These are phyloP conservation scores for Oedothorax gibbosus DNA, from an alignment of 1,140 invertebrate species.

Conservation along the genomic window DNA sequence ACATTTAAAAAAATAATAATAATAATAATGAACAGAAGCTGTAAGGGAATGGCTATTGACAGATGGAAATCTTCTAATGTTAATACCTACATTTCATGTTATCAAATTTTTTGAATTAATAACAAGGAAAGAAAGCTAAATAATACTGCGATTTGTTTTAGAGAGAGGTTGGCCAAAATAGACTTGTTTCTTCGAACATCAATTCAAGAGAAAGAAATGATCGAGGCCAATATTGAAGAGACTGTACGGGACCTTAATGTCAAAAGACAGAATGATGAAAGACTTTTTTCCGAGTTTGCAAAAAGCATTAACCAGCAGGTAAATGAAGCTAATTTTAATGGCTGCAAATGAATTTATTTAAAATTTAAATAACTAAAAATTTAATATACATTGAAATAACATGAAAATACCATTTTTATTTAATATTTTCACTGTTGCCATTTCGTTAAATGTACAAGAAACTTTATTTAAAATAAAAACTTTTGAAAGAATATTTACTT, in stretches of 20 bases:
- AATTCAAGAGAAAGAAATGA: conserved; percentile 13
- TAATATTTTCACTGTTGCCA: no score
- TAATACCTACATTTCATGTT: no score
- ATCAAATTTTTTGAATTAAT: not conserved
- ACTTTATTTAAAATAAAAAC: no score
- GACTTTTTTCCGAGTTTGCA: conserved; percentile 26
- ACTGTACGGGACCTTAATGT: conserved; percentile 9
- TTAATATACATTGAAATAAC: no score
- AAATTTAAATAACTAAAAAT: not conserved
- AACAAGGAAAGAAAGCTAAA: not conserved
- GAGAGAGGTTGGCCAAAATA: conserved; percentile 6
- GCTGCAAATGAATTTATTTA: not conserved
- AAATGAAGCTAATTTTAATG: not conserved
- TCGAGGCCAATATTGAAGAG: conserved; percentile 12
- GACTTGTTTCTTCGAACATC: not conserved
- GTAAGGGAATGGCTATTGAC: no score
- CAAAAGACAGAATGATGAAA: conserved; percentile 37
- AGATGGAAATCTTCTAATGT: no score
- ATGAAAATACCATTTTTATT: no score
- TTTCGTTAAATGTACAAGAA: no score
- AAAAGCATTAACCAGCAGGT: conserved; percentile 31
- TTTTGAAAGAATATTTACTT: no score
- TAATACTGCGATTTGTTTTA: not conserved
- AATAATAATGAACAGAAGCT: no score
- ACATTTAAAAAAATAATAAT: no score